Evolutionary conservation across 2,888 invertebrate species (phyloP).

Genomic region (Melanotus villosus): DNA sequence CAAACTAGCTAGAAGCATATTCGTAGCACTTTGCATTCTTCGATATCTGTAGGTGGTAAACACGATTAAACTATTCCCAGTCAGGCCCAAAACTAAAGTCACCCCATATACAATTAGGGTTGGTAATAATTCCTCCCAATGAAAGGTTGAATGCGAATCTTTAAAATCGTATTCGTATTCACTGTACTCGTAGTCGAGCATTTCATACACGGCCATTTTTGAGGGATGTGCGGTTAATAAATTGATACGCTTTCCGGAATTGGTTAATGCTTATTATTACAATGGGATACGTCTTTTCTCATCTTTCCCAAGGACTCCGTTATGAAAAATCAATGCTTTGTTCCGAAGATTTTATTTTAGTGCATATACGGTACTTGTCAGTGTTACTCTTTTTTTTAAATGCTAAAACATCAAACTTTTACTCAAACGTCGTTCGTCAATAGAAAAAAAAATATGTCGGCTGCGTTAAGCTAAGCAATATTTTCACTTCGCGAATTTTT

Average conservation of each 20-base stretch:
- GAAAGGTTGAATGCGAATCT: constrained; percentile 68
- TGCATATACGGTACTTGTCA: not conserved
- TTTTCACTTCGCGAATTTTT: constrained; percentile 16
- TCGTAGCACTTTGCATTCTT: constrained; percentile 75
- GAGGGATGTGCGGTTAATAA: constrained; percentile 25
- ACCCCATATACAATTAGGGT: constrained; percentile 73
- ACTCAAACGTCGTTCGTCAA: not conserved
- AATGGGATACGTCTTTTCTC: constrained; percentile 40
- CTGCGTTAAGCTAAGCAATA: not conserved
- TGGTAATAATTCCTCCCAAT: constrained; percentile 73
- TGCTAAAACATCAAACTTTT: not conserved
- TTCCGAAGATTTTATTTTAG: constrained; percentile 7
- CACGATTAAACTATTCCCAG: constrained; percentile 73
- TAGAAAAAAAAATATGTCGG: not conserved
- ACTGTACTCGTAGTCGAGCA: constrained; percentile 42
- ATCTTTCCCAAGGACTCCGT: constrained; percentile 38
- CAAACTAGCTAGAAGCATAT: constrained; percentile 78
- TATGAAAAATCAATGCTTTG: constrained; percentile 41
- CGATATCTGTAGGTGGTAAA: constrained; percentile 72
- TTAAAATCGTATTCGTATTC: constrained; percentile 70
- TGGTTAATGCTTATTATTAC: constrained; percentile 40
- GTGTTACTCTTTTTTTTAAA: not conserved
- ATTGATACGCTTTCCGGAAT: constrained; percentile 39
- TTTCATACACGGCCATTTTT: constrained; percentile 41
- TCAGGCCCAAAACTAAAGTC: constrained; percentile 74